These are phyloP conservation scores for Amiota mariae DNA, from an alignment of 2,888 invertebrate genomes.

Conservation along the genomic window DNA sequence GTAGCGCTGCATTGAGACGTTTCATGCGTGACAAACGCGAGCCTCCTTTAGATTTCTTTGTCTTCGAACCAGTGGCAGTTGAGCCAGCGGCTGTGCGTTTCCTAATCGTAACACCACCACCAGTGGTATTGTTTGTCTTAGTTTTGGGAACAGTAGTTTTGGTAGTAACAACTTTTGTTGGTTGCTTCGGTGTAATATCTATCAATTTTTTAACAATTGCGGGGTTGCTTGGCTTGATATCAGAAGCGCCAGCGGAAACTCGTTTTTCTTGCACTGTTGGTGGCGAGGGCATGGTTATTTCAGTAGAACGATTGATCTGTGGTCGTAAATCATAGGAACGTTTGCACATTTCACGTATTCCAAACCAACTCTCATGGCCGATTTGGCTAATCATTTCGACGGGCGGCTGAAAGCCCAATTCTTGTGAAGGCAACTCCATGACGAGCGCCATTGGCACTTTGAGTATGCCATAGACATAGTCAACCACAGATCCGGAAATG, in stretches of 20 bases:
- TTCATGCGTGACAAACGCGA: background rate
- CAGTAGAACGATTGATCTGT: constrained; percentile 45
- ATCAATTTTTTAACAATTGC: too few species aligned
- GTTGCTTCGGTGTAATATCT: background rate
- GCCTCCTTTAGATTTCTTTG: background rate
- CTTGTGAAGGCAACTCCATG: constrained; percentile 71
- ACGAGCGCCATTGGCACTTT: constrained; percentile 70
- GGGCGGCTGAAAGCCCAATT: constrained; percentile 71
- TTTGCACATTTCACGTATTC: constrained; percentile 73
- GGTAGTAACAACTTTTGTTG: background rate
- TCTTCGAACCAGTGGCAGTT: background rate
- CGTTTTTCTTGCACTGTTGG: background rate
- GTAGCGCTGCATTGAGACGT: constrained; percentile 25
- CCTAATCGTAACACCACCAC: background rate
- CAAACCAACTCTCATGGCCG: constrained; percentile 72
- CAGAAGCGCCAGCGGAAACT: background rate
- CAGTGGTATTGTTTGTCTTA: background rate
- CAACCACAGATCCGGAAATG: constrained; percentile 70
- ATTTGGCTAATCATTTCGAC: constrained; percentile 65
- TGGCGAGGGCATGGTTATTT: constrained; percentile 2
- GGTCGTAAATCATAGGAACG: constrained; percentile 58
- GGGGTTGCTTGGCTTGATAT: background rate
- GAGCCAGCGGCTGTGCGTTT: background rate
- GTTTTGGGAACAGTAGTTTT: background rate
- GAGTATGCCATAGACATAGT: constrained; percentile 70